These are phyloP conservation scores for Rafetus swinhoei DNA, from an alignment of 2,113 vertebrate species.

Conservation along the genomic window DNA sequence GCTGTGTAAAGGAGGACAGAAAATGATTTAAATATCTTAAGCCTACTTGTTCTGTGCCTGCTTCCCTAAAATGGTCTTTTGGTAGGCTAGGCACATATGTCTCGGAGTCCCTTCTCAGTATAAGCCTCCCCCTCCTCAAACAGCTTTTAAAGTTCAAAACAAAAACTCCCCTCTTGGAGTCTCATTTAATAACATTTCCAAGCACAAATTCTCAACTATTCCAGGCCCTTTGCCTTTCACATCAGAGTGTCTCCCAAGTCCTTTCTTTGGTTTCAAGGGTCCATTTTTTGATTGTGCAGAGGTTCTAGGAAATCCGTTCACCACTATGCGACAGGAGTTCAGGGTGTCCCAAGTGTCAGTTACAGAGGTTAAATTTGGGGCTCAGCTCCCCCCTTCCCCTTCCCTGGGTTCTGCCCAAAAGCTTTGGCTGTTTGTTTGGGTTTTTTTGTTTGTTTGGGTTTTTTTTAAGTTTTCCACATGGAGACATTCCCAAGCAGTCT, in stretches of 20 bases:
- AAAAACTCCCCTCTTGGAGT: fast-evolving
- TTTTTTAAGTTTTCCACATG: not conserved
- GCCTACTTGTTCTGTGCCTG: not conserved
- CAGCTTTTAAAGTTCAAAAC: fast-evolving
- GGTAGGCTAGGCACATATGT: not conserved
- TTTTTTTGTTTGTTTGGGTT: too few species aligned
- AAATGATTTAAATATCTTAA: not conserved
- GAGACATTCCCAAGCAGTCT: not conserved
- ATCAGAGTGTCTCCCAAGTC: too few species aligned
- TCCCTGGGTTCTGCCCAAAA: not conserved
- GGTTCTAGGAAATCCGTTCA: not conserved
- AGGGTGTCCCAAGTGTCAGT: not conserved
- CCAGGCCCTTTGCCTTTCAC: fast-evolving
- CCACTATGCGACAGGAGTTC: not conserved
- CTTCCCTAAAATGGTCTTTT: not conserved
- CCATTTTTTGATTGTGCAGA: not conserved
- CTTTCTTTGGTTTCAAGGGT: not conserved
- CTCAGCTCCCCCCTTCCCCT: not conserved
- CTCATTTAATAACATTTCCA: not conserved
- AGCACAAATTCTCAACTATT: not conserved
- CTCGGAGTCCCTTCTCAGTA: not conserved
- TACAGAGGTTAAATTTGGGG: not conserved
- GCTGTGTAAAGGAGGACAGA: not conserved
- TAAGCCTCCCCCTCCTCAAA: fast-evolving
- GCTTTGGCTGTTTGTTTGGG: not conserved